Evolutionary conservation across 1,140 invertebrate species (phyloP).

Genomic region (Temnothorax nylanderi): DNA sequence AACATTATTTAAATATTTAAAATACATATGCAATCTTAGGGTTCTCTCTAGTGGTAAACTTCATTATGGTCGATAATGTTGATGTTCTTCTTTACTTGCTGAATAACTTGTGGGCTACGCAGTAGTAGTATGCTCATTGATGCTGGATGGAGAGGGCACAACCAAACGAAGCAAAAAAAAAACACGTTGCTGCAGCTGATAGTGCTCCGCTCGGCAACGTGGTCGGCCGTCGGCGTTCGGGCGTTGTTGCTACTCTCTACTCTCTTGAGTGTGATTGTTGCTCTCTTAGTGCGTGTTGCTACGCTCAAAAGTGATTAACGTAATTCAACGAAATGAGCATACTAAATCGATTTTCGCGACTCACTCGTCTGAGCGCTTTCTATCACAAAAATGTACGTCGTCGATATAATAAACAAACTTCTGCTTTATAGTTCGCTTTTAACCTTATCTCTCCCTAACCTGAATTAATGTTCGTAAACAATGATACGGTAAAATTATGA

Average conservation of each 20-base stretch:
- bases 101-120: background rate
- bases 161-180: background rate
- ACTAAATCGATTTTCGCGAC: background rate
- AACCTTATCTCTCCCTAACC: conserved; percentile 6
- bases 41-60: background rate
- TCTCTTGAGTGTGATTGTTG: background rate
- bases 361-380: background rate
- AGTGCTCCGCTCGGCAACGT: background rate
- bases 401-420: background rate
- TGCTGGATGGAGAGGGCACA: background rate
- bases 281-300: background rate
- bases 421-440: background rate
- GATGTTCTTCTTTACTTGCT: background rate
- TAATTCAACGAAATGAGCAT: conserved; percentile 32
- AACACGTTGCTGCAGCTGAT: background rate
- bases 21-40: background rate
- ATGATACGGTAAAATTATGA: background rate
- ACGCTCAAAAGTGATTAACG: no score
- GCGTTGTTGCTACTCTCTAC: no score
- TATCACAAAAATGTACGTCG: conserved; percentile 8
- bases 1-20: no score
- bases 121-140: background rate
- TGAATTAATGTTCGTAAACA: background rate
- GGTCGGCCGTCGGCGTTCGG: no score
- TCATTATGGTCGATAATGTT: background rate